Evolutionary conservation across 2,113 vertebrate species (phyloP), one percentile per base, ranked within the genome.

Genomic region (Chinchilla lanigera): DNA sequence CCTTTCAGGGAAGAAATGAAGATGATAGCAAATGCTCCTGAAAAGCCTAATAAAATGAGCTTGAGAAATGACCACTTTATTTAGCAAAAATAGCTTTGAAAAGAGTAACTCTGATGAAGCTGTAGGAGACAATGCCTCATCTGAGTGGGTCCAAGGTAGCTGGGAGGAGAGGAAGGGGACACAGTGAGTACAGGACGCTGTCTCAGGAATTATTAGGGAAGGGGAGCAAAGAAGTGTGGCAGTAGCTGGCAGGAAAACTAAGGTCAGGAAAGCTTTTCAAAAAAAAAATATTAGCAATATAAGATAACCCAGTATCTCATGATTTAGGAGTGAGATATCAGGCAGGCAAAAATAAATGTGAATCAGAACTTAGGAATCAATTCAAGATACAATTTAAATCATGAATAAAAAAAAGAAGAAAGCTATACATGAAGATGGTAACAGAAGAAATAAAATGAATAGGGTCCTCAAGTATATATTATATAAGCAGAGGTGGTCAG

Each of bases 361-460:
- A n/a, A 90, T 83, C 41, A 90, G 65, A 5, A 81, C n/a, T 17
- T 87, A 38, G 35, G 12, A 90, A 83, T 83, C 24, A 90, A 58
- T 14, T 86, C 22, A 87, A 83, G 50, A 67, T 38, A 75, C 4
- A 11, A 63, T 33, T 69, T 33, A 69, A 35, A 35, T 69, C 65
- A 78, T 56, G 69, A 92, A 60, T 75, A 93, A 93, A 95, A 93
- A 93, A 95, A 58, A 81, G 56, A 82, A 89, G 80, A 38, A 9
- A 93, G 38, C 47, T 82, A 63, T 60, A 10, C 20, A 50, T 71
- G 61, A 92, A 78, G n/a, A 81, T 56, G 60, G 65, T 50, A 69
- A 61, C 4, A 56, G 30, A 84, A 47, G 30, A 77, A 81, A 41
- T 2, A 75, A 35, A 82, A 77, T 54, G 22, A 97, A 93, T 58